phyloP scores from a whole-genome alignment of 2,797 vertebrate genomes.

The Arctocebus calabarensis region DNA sequence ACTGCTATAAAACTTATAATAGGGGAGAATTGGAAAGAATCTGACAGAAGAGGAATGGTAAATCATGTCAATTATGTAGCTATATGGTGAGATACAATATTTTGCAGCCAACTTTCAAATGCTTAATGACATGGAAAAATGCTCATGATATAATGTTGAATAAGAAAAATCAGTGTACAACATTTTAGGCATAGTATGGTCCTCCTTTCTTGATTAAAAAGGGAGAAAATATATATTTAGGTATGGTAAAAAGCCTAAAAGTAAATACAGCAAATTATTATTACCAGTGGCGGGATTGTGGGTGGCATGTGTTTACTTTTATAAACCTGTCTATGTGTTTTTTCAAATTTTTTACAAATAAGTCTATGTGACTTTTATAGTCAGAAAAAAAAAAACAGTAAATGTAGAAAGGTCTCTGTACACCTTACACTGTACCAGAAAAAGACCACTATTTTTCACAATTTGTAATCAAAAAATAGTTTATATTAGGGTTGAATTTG shows the following conservation, averaged over 20 bases:
- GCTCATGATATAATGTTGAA: neutral
- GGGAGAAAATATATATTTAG: neutral
- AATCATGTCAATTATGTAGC: constrained; percentile 6
- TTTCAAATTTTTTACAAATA: neutral
- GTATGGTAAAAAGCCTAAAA: constrained; percentile 29
- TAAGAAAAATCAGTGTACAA: neutral
- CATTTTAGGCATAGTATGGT: neutral
- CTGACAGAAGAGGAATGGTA: neutral
- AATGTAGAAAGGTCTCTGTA: constrained; percentile 47
- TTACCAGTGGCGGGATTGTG: constrained; percentile 37
- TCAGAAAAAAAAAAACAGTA: neutral
- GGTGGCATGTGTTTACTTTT: constrained; percentile 63
- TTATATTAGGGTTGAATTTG: constrained; percentile 29
- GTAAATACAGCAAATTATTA: constrained; percentile 21
- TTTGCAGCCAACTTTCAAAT: constrained; percentile 47
- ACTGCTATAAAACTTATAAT: constrained; percentile 29
- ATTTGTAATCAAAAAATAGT: constrained; percentile 57
- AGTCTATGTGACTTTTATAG: constrained; percentile 37
- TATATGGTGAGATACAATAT: neutral
- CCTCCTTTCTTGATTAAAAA: constrained; percentile 32
- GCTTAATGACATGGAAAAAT: constrained; percentile 32
- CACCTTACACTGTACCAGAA: neutral
- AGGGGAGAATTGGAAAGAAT: constrained; percentile 37
- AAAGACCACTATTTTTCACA: constrained; percentile 65
- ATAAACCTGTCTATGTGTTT: constrained; percentile 50